Percentiles rank a stretch among this genome's conserved stretches.
Conservation (phyloP, 1,140 invertebrate species). For the Brachionus rotundiformis region DNA sequence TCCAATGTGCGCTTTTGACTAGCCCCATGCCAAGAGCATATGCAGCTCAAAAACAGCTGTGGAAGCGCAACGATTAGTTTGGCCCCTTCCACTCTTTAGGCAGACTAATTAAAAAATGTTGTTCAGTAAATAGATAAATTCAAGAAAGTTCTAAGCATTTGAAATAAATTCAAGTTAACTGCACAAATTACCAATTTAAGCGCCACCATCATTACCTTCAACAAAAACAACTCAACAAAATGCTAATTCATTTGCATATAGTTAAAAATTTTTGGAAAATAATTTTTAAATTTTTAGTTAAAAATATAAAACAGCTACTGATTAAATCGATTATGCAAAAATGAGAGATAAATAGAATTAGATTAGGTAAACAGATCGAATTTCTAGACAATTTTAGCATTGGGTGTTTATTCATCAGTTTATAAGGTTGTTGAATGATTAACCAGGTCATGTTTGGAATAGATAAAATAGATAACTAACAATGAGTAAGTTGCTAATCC, state of each 20-base stretch:
- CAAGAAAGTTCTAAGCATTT: not conserved
- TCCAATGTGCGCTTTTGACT: too few species aligned
- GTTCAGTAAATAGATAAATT: not conserved
- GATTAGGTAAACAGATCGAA: not conserved
- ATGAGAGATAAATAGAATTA: not conserved
- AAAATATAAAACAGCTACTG: not conserved
- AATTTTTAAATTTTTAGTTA: not conserved
- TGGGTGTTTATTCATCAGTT: not conserved
- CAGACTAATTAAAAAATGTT: not conserved
- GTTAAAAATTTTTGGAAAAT: not conserved
- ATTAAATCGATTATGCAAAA: slow-evolving; percentile 2
- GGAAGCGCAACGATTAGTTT: not conserved
- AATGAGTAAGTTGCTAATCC: not conserved
- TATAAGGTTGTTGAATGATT: too few species aligned
- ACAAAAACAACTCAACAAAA: slow-evolving; percentile 19
- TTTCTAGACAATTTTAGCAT: not conserved
- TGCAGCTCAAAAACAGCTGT: not conserved
- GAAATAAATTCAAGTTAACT: slow-evolving; percentile 11
- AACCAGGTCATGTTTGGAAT: too few species aligned
- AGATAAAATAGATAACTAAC: not conserved
- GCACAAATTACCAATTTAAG: not conserved
- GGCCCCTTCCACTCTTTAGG: not conserved
- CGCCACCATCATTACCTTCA: not conserved
- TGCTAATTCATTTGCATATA: not conserved
- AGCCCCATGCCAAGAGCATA: not conserved